Evolutionary conservation across 2,888 invertebrate species (phyloP).

Genomic region (Agrotis puta): DNA sequence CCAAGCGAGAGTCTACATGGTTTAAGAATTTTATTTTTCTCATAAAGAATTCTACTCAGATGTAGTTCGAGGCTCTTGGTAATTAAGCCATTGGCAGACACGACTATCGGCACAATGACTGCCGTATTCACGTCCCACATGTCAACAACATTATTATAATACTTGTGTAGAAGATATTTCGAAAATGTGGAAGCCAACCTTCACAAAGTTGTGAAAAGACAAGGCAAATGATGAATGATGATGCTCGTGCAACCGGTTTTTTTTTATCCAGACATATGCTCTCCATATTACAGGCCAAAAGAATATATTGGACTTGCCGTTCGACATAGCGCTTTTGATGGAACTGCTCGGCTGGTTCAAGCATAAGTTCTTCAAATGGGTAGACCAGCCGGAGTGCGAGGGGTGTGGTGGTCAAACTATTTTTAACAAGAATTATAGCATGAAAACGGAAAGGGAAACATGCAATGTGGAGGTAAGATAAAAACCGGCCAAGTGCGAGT

Average conservation of each 20-base stretch:
- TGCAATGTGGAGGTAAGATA: slow-evolving; percentile 91
- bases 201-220: no score
- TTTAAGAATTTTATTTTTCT: no score
- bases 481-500: no score
- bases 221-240: background rate
- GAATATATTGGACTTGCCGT: slow-evolving; percentile 87
- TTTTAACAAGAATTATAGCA: slow-evolving; percentile 80
- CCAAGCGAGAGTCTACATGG: no score
- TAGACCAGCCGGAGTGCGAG: slow-evolving; percentile 94
- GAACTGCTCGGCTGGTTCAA: slow-evolving; percentile 98
- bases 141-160: no score
- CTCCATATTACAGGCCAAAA: slow-evolving; percentile 67
- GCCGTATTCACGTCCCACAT: no score
- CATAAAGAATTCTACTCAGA: no score
- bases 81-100: no score
- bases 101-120: no score
- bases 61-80: no score
- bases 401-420: slow-evolving; percentile 92
- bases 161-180: no score
- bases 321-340: slow-evolving; percentile 94
- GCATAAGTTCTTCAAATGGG: slow-evolving; percentile 97
- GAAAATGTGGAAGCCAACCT: no score
- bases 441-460: slow-evolving; percentile 86
- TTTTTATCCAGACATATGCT: slow-evolving; percentile 5
- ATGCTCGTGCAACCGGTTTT: background rate